Evolutionary conservation across 2,888 invertebrate genomes (phyloP).

Genomic region (Pemphredon lugubris): DNA sequence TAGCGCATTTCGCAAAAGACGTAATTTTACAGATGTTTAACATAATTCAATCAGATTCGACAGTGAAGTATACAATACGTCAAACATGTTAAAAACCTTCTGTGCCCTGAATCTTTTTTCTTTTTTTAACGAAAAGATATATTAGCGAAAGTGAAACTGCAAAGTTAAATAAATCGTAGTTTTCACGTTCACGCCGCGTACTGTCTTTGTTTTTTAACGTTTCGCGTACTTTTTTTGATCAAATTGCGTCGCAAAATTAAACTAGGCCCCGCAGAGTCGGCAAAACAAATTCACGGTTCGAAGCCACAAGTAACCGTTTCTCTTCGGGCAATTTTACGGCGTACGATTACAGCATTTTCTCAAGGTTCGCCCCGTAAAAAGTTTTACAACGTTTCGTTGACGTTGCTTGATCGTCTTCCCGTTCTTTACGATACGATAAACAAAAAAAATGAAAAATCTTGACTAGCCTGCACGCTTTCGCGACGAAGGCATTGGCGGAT

Average conservation of each 20-base stretch:
- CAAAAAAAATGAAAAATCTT: constrained; percentile 26
- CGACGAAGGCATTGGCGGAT: constrained; percentile 23
- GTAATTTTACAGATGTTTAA: background rate
- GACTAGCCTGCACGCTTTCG: constrained; percentile 17
- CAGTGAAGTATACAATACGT: too few species aligned
- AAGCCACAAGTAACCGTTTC: background rate
- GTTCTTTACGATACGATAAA: constrained; percentile 8
- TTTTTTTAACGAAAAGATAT: too few species aligned
- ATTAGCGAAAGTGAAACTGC: too few species aligned
- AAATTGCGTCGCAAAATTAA: background rate
- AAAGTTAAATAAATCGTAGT: too few species aligned
- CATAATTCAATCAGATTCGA: too few species aligned
- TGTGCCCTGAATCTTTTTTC: too few species aligned
- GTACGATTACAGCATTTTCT: constrained; percentile 16
- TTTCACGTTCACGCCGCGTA: too few species aligned
- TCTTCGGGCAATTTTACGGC: constrained; percentile 17
- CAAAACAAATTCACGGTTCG: background rate
- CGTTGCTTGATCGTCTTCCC: background rate
- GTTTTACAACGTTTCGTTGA: constrained; percentile 27
- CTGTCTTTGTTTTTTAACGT: too few species aligned
- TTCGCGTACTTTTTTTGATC: background rate
- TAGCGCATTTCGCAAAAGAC: background rate
- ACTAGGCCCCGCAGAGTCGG: background rate
- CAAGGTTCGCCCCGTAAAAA: constrained; percentile 21
- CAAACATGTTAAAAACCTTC: too few species aligned